Evolutionary conservation across 2,888 invertebrate genomes (phyloP).

Genomic region (Hirudinaria manillensis): DNA sequence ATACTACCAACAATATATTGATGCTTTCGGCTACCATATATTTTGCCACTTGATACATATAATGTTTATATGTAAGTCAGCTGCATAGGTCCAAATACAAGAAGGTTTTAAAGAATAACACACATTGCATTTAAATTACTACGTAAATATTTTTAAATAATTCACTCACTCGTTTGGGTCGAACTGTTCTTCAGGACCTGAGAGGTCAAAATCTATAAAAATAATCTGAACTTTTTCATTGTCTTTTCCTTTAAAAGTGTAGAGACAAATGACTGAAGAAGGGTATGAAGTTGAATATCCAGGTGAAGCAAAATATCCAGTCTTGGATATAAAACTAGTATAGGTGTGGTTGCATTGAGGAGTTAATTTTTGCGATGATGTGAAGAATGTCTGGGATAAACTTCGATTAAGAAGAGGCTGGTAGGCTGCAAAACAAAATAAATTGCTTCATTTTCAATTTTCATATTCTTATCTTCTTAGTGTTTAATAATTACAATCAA

Average conservation of each 20-base stretch:
- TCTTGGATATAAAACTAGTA: conserved; percentile 41
- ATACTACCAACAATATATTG: no score
- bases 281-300: conserved; percentile 73
- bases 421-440: background rate
- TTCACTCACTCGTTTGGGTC: no score
- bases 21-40: no score
- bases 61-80: no score
- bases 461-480: no score
- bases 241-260: conserved; percentile 70
- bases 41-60: no score
- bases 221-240: conserved; percentile 75
- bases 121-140: no score
- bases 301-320: conserved; percentile 72
- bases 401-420: background rate
- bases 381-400: background rate
- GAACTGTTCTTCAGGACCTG: conserved; percentile 33
- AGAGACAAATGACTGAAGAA: conserved; percentile 69
- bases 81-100: no score
- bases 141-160: no score
- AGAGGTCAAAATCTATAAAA: conserved; percentile 57
- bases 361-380: background rate
- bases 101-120: no score
- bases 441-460: no score
- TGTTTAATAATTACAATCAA: no score
- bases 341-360: conserved; percentile 20